Evolutionary conservation across 1,140 invertebrate genomes (phyloP), one percentile per base, ranked within the genome.

Genomic region (Sitobion miscanthi): DNA sequence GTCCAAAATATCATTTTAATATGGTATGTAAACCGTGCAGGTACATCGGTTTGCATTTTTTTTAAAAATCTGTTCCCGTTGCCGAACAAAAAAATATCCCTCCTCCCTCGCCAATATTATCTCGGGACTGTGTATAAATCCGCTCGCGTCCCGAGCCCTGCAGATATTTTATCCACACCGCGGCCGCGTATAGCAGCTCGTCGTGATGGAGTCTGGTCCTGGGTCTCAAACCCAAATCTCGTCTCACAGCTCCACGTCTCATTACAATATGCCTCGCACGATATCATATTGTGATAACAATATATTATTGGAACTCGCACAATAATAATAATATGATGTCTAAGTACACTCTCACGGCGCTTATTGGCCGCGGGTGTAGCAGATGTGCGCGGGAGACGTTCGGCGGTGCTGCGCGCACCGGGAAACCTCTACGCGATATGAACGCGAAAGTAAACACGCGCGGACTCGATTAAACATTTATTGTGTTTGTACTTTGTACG

Each of bases 391-490:
- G 49, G 45, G 30, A 35, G 87, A 25, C 57, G 52, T 23, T 82
- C 47, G 87, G 38, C 42, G 3, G 2, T 20, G 85, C 9, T 45
- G 85, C 85, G 85, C 35, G 42, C 1, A 69, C 90, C 54, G 85
- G 52, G 20, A 21, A 91, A 69, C 45, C 54, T 69, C 42, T 30
- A 25, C 89, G 42, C 38, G 17, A 91, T 52, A 52, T 23, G 69
- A 92, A 93, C 82, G 91, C 82, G 0, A 93, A 86, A 85, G 91
- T 30, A 93, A 93, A 93, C 91, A 91, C 45, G 30, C 42, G 35
- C 69, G 91, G 82, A 86, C 47, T 85, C 91, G 91, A 93, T 92
- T 93, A 93, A 93, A 93, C 91, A 93, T 93, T 93, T 86, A 93
- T 93, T 57, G 82, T 93, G 69, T 91, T 62, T 90, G 47, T 17